Base-by-base conservation (phyloP, 2,113 vertebrate species). In the Oncorhynchus kisutch region DNA sequence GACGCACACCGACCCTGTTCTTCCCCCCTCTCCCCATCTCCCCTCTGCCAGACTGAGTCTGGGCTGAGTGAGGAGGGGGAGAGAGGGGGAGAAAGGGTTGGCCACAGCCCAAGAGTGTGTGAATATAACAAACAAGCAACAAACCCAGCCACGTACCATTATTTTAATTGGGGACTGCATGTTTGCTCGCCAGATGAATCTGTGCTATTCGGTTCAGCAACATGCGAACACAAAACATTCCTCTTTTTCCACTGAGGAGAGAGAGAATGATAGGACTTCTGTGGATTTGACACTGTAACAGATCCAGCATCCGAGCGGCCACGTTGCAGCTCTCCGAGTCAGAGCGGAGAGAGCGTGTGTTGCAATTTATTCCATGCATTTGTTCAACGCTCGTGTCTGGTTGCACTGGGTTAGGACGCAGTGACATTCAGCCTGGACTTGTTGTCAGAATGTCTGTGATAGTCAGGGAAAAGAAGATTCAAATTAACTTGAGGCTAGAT, bases 401-500 rank as follows among this genome's bases (percentile, higher is more conserved):
- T 88, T 88, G 69, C 85, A 77, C 64, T 51, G 27, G 70, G 57
- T 18, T 5, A 27, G 18, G 60, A 73, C 70, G 76, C 70, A 81
- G 81, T 90, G 77, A 85, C 85, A 87, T 80, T 82, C 60, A 78
- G 80, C 72, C 77, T 84, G 73, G 77, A 39, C 25, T 3, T 59
- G 74, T n/a, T 71, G 75, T 74, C 67, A 74, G 60, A 66, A 76
- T 74, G 78, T 75, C 81, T 80, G 77, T 85, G 84, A 62, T 73
- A 34, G 18, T 81, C 65, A 31, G 71, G 76, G 80, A 78, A 82
- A 84, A 81, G 84, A 67, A 71, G 80, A 68, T 73, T 86, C 69
- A 74, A 51, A 84, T 90, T 89, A 84, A 86, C 88, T 70, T 67
- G 74, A 82, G 87, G 85, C 84, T 88, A 86, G 79, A 83, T 80